A percentile compares a stretch with the other conserved stretches of the same genome.
These are phyloP conservation scores for Dynastes grantii DNA, from an alignment of 2,888 invertebrate species.

Conservation along the genomic window DNA sequence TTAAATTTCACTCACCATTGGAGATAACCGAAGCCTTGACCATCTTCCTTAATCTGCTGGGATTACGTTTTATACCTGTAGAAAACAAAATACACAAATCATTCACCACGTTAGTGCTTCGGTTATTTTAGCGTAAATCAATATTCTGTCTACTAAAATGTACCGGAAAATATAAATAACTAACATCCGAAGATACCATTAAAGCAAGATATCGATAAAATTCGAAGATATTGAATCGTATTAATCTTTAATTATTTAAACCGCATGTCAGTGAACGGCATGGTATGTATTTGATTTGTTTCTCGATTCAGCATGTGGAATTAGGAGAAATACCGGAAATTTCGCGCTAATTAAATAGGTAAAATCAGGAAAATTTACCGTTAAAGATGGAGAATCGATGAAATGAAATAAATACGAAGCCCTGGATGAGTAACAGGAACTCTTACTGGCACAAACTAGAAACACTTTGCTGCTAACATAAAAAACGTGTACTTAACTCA, in stretches of 20 bases:
- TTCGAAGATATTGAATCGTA: not conserved
- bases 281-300: conserved; percentile 2
- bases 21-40: conserved; percentile 40
- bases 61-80: not conserved
- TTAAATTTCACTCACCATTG: conserved; percentile 37
- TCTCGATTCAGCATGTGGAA: not conserved
- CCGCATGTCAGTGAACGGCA: conserved; percentile 9
- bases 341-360: not conserved
- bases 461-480: conserved; percentile 39
- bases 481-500: conserved; percentile 34
- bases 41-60: conserved; percentile 15
- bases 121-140: not conserved
- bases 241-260: conserved; percentile 8
- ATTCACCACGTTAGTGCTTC: no score
- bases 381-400: conserved; percentile 10
- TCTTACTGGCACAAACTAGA: conserved; percentile 5
- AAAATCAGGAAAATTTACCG: conserved; percentile 16
- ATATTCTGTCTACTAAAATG: not conserved
- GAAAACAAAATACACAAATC: not conserved
- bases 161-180: not conserved
- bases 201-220: not conserved
- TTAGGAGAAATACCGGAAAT: conserved; percentile 13
- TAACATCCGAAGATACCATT: not conserved
- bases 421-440: not conserved
- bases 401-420: not conserved